Base-by-base conservation (phyloP, 2,888 invertebrate genomes). In the Sphaeridia pumilis region DNA sequence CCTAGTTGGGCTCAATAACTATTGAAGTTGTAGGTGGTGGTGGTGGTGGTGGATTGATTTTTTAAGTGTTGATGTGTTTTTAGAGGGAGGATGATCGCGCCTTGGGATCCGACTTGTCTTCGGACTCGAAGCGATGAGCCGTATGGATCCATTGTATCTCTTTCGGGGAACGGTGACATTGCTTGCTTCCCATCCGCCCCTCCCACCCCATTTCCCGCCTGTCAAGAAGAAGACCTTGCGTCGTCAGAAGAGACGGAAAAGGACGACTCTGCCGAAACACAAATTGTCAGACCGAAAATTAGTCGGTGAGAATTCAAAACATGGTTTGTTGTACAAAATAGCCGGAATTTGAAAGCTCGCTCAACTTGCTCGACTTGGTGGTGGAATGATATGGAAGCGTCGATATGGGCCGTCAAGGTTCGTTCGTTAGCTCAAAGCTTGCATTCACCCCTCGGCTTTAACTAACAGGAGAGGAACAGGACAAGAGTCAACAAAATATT, bases 71-170 rank as follows among this genome's bases (percentile, higher is more conserved):
- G 31, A 27, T 5, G 7, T 10, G 10, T 31, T 14, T 27, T 28
- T 41, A 52, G 51, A 45, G 44, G 49, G 43, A 57, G 59, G n/a
- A 52, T 57, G 31, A 56, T 61, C 42, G 58, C 58, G 31, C 61
- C 61, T 20, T 50, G 59, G 36, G 61, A 59, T 44, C 57, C 61
- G 14, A 52, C 54, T 20, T 58, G 48, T 46, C 55, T 60, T 31
- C 34, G 46, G 38, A 57, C 55, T 31, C 38, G 61, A 51, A 64
- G 64, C 55, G 64, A 64, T 42, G 61, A 60, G 44, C 64, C 64
- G 2, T 64, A 56, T 49, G 61, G 64, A 20, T 61, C 61, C 12
- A 64, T 64, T 36, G 61, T 56, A 26, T 61, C 61, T 10, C 46
- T 64, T 21, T 58, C 61, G 20, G 58, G 59, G 21, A 59, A 57